Percentiles rank a stretch among this genome's conserved stretches.
These are phyloP conservation scores for Iphiclides podalirius DNA, from an alignment of 2,888 invertebrate genomes.

Conservation along the genomic window DNA sequence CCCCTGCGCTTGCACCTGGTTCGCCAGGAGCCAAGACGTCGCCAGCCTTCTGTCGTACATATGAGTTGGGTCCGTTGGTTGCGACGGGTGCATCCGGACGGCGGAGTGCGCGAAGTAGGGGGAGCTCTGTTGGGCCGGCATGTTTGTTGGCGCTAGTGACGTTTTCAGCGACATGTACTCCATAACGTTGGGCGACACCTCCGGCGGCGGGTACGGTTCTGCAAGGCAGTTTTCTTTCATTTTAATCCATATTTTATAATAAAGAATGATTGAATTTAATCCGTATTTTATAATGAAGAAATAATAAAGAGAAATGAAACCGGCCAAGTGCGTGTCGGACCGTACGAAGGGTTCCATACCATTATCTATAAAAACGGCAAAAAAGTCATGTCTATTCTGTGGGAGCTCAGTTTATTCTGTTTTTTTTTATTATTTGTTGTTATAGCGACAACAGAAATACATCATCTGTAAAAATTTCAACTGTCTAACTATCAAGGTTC, in stretches of 20 bases:
- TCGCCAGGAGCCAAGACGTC: constrained; percentile 78
- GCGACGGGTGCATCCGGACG: constrained; percentile 61
- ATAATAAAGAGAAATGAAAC: neutral
- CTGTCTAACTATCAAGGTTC: too few relatives aligned
- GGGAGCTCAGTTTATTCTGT: too few relatives aligned
- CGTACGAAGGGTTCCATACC: too few relatives aligned
- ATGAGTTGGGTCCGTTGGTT: constrained; percentile 48
- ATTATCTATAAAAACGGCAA: too few relatives aligned
- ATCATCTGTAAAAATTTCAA: too few relatives aligned
- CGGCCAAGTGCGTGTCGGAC: too few relatives aligned
- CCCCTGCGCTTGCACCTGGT: constrained; percentile 72
- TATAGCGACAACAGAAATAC: too few relatives aligned
- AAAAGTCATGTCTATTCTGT: too few relatives aligned
- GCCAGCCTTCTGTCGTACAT: constrained; percentile 75
- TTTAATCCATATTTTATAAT: too few relatives aligned
- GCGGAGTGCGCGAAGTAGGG: constrained; percentile 69
- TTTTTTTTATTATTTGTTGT: too few relatives aligned
- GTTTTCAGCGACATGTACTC: constrained; percentile 71
- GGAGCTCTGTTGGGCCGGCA: constrained; percentile 50
- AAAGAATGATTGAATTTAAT: too few relatives aligned
- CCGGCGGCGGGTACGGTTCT: constrained; percentile 63
- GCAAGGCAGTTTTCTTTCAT: constrained; percentile 35
- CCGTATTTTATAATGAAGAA: neutral
- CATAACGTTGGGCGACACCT: constrained; percentile 61
- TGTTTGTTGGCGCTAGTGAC: constrained; percentile 47